These are phyloP conservation scores for Oasisia sp. DNA, from an alignment of 2,888 invertebrate species.

Conservation along the genomic window DNA sequence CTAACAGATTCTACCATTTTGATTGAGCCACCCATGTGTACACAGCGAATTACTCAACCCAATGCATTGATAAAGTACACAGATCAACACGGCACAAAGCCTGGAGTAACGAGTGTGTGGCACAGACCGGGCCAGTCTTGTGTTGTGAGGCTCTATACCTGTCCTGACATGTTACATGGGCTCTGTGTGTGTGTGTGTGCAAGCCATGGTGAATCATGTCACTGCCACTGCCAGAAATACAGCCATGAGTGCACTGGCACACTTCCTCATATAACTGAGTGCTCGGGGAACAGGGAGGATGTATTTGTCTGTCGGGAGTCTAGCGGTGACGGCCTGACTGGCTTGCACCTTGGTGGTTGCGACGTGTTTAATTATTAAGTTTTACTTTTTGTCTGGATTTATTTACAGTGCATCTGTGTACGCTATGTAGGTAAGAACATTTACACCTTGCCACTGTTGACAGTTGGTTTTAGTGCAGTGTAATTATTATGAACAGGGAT, in stretches of 20 bases:
- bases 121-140: not conserved
- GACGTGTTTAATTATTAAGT: not conserved
- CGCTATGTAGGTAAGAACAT: not conserved
- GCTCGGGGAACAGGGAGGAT: not conserved
- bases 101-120: not conserved
- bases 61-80: not conserved
- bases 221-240: conserved; percentile 17
- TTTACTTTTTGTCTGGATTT: not conserved
- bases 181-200: not conserved
- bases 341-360: not conserved
- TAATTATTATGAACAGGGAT: not conserved
- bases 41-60: not conserved
- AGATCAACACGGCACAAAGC: not conserved
- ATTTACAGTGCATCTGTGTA: not conserved
- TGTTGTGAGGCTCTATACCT: not conserved
- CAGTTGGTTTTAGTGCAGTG: not conserved
- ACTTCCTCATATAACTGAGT: not conserved
- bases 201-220: not conserved
- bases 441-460: not conserved
- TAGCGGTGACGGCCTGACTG: not conserved
- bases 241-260: not conserved
- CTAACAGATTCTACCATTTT: not conserved
- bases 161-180: not conserved
- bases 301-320: not conserved
- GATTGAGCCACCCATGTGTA: not conserved